These are phyloP conservation scores for Anas platyrhynchos DNA, from an alignment of 2,113 vertebrate genomes.

Conservation along the genomic window DNA sequence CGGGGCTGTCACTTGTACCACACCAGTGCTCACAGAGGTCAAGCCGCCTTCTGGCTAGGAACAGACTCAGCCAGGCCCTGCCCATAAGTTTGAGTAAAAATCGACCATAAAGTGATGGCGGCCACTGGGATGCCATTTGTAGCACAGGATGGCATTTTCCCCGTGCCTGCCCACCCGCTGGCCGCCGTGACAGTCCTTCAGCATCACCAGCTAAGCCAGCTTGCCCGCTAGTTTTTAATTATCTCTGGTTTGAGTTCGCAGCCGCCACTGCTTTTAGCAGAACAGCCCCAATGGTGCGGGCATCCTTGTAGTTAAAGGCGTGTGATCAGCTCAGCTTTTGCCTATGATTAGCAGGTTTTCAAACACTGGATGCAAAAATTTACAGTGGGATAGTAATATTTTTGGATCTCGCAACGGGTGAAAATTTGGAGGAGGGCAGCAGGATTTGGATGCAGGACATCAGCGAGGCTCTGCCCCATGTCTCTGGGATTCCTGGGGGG, in stretches of 20 bases:
- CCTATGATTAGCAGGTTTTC: neutral
- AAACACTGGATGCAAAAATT: neutral
- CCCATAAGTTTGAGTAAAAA: neutral
- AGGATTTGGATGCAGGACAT: neutral
- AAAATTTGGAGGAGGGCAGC: neutral
- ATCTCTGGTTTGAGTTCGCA: neutral
- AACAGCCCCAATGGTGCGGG: accelerated
- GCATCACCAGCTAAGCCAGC: neutral
- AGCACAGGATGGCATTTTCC: neutral
- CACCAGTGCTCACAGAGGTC: neutral
- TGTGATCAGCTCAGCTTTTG: neutral
- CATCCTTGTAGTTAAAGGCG: neutral
- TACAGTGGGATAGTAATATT: slow-evolving; percentile 9
- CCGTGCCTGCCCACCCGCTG: neutral
- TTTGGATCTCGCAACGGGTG: neutral
- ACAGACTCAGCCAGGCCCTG: neutral
- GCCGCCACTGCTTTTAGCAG: neutral
- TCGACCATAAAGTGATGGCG: neutral
- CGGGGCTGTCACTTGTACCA: neutral
- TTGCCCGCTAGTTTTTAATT: neutral
- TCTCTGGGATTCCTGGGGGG: neutral
- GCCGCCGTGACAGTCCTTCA: neutral
- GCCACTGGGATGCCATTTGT: neutral
- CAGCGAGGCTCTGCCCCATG: neutral
- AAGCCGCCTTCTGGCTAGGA: neutral